Percentiles rank a stretch among this genome's conserved stretches.
These are phyloP conservation scores for Parascotia fuliginaria DNA, from an alignment of 2,888 invertebrate genomes.

Conservation along the genomic window DNA sequence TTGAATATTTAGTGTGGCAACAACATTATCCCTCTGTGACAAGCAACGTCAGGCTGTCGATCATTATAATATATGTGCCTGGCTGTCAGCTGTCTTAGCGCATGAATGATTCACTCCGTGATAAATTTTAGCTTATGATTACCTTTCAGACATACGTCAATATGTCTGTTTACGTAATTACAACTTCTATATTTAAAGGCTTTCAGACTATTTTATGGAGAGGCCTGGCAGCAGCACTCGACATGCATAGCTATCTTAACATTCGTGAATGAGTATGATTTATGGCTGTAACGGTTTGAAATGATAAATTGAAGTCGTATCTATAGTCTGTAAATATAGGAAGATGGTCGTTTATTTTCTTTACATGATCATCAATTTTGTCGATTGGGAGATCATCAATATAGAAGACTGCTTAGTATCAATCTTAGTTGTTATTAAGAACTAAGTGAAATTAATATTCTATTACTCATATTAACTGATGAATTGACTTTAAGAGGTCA, in stretches of 20 bases:
- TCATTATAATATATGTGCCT: conserved; percentile 85
- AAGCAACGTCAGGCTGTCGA: conserved; percentile 84
- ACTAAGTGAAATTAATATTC: conserved; percentile 41
- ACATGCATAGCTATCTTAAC: conserved; percentile 49
- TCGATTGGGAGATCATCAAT: conserved; percentile 47
- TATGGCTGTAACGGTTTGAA: conserved; percentile 65
- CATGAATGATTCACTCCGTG: conserved; percentile 85
- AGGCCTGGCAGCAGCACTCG: conserved; percentile 68
- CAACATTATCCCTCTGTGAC: conserved; percentile 84
- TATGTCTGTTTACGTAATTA: conserved; percentile 84
- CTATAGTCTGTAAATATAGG: conserved; percentile 69
- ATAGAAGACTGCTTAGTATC: conserved; percentile 40
- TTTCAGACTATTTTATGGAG: conserved; percentile 70
- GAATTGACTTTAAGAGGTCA: conserved; percentile 30
- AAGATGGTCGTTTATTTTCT: conserved; percentile 66
- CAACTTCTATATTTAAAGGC: conserved; percentile 70
- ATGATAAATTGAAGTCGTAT: conserved; percentile 75
- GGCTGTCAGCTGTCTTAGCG: conserved; percentile 84
- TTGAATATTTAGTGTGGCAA: conserved; percentile 65
- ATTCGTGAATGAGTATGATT: conserved; percentile 73
- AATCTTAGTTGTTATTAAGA: conserved; percentile 41
- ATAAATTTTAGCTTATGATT: conserved; percentile 86
- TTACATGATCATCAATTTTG: conserved; percentile 61
- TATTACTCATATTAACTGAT: conserved; percentile 33
- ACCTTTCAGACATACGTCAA: conserved; percentile 84